A percentile compares a stretch with the other conserved stretches of the same genome.
Conservation (phyloP, 2,113 vertebrate genomes). For the Forbesichthys papilliferus region DNA sequence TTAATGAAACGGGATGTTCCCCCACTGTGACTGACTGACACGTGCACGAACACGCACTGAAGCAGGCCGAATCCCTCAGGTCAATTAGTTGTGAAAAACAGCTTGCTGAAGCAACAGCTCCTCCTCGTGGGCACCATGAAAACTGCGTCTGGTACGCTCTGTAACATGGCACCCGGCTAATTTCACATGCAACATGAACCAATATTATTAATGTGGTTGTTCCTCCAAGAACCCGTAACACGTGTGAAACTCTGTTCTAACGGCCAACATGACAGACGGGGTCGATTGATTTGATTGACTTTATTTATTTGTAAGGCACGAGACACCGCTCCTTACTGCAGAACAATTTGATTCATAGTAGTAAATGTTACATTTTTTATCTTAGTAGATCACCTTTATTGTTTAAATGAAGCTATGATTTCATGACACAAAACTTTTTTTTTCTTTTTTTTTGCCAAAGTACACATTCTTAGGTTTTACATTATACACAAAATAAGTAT, state of each 20-base stretch:
- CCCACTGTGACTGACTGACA: background rate
- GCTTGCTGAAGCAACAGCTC: constrained; percentile 57
- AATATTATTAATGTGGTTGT: too few species aligned
- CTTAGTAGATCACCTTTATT: constrained; percentile 45
- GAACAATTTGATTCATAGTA: constrained; percentile 78
- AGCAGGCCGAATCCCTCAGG: constrained; percentile 39
- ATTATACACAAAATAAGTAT: constrained; percentile 79
- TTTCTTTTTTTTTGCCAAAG: constrained; percentile 47
- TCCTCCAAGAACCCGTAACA: too few species aligned
- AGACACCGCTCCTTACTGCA: constrained; percentile 81
- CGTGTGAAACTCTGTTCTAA: background rate
- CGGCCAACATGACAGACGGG: background rate
- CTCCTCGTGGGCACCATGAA: constrained; percentile 61
- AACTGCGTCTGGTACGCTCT: constrained; percentile 34
- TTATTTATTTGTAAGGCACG: constrained; percentile 79
- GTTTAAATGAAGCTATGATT: constrained; percentile 74
- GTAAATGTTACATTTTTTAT: constrained; percentile 63
- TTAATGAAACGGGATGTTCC: background rate
- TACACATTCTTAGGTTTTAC: constrained; percentile 77
- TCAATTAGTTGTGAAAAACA: constrained; percentile 7
- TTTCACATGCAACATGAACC: too few species aligned
- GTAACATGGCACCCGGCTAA: too few species aligned
- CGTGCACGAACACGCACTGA: constrained; percentile 19
- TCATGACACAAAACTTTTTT: constrained; percentile 74
- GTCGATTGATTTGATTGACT: constrained; percentile 70